Conservation (phyloP, 2,888 invertebrate genomes). For the Phorcus lineatus region DNA sequence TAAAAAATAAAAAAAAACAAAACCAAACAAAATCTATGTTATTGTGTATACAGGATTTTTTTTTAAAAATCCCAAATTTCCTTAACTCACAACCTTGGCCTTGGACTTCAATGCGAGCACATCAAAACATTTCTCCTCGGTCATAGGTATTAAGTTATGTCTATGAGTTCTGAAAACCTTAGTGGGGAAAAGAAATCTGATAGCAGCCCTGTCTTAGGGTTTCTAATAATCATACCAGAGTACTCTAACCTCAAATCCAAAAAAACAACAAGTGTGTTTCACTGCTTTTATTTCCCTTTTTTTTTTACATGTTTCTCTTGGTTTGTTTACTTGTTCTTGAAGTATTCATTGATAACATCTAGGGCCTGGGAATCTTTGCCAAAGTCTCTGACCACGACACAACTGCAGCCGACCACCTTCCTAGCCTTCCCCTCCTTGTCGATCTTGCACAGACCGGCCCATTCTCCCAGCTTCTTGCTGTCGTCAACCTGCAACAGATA, state of each 20-base stretch:
- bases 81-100: too few species aligned
- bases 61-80: too few species aligned
- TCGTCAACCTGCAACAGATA: constrained; percentile 85
- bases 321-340: constrained; percentile 79
- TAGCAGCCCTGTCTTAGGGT: too few species aligned
- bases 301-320: constrained; percentile 35
- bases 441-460: constrained; percentile 99
- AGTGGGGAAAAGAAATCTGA: too few species aligned
- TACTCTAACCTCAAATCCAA: not conserved
- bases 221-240: too few species aligned
- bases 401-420: constrained; percentile 98
- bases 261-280: not conserved
- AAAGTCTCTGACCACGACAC: constrained; percentile 96
- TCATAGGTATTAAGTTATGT: too few species aligned
- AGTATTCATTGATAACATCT: constrained; percentile 95
- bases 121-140: too few species aligned
- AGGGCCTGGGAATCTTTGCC: constrained; percentile 97
- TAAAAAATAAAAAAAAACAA: too few species aligned
- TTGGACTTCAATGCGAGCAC: too few species aligned
- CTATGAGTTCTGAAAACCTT: too few species aligned
- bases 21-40: too few species aligned
- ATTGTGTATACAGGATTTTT: too few species aligned
- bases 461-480: constrained; percentile 99
- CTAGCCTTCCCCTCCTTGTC: constrained; percentile 99
- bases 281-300: constrained; percentile 18